Evolutionary conservation across 1,140 invertebrate species (phyloP).

Genomic region (Pristionchus pacificus): DNA sequence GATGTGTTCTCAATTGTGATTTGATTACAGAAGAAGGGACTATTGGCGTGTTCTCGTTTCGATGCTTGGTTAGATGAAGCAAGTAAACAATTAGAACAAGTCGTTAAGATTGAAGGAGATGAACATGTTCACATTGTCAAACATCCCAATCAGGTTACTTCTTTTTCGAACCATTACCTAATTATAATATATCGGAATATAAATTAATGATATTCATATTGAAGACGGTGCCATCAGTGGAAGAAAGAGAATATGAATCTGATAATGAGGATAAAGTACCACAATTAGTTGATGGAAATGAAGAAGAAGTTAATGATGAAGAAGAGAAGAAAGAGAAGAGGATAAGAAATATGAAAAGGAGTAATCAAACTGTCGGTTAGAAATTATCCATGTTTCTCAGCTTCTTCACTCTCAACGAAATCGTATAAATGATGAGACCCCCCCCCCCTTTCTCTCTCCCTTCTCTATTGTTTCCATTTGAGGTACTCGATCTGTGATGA

Average conservation of each 20-base stretch:
- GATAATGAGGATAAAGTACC: too few species aligned
- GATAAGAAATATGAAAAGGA: slow-evolving; percentile 50
- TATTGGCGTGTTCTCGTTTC: not conserved
- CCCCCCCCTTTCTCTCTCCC: too few species aligned
- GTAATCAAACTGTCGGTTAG: slow-evolving; percentile 25
- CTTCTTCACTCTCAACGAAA: too few species aligned
- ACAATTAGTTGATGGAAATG: too few species aligned
- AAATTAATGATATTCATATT: not conserved
- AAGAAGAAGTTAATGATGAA: slow-evolving; percentile 34
- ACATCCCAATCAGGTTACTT: not conserved
- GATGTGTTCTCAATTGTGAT: too few species aligned
- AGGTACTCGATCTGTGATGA: slow-evolving; percentile 38
- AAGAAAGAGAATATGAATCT: slow-evolving; percentile 37
- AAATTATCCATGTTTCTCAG: too few species aligned
- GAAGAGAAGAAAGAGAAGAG: slow-evolving; percentile 35
- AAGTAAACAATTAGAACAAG: slow-evolving; percentile 37
- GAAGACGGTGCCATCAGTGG: slow-evolving; percentile 1
- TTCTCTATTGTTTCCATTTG: slow-evolving; percentile 1
- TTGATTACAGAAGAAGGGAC: not conserved
- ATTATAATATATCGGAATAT: too few species aligned
- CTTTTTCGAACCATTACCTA: not conserved
- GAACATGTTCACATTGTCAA: slow-evolving; percentile 27
- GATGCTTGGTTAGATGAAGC: slow-evolving; percentile 6
- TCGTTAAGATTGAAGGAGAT: slow-evolving; percentile 37
- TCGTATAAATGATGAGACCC: too few species aligned